Percentiles rank a stretch among this genome's conserved stretches.
Conservation (phyloP, 2,113 vertebrate genomes). For the Zosterops lateralis region DNA sequence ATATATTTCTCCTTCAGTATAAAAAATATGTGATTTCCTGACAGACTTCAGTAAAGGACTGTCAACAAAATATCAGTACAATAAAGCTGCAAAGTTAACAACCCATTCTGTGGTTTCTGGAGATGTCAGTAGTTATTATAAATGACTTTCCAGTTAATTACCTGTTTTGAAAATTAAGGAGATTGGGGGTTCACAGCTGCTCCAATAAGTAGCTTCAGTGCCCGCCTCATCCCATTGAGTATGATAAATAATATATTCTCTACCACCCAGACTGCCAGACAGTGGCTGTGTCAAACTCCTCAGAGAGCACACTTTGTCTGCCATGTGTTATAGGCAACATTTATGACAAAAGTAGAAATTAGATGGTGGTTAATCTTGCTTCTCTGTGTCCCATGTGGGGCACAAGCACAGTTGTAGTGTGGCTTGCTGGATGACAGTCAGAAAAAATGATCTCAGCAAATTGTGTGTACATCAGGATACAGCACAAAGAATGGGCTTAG, state of each 20-base stretch:
- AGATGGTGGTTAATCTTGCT: slow-evolving; percentile 65
- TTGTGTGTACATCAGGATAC: slow-evolving; percentile 8
- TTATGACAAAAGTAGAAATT: slow-evolving; percentile 66
- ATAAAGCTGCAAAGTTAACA: slow-evolving; percentile 59
- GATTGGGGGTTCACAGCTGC: slow-evolving; percentile 73
- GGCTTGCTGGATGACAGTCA: slow-evolving; percentile 49
- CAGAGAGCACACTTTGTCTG: slow-evolving; percentile 69
- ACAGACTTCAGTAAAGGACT: slow-evolving; percentile 27
- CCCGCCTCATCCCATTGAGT: slow-evolving; percentile 64
- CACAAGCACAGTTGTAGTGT: slow-evolving; percentile 28
- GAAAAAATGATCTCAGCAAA: slow-evolving; percentile 60
- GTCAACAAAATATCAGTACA: slow-evolving; percentile 53
- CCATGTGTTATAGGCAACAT: slow-evolving; percentile 68
- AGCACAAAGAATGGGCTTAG: slow-evolving; percentile 30
- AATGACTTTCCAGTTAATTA: slow-evolving; percentile 77
- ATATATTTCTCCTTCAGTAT: background rate
- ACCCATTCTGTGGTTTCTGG: slow-evolving; percentile 56
- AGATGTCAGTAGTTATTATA: slow-evolving; percentile 72
- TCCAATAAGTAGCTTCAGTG: slow-evolving; percentile 62
- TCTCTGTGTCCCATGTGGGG: slow-evolving; percentile 51
- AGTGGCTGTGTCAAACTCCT: slow-evolving; percentile 64
- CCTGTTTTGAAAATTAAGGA: slow-evolving; percentile 73
- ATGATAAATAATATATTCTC: slow-evolving; percentile 75
- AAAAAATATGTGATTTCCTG: background rate
- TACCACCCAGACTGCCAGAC: slow-evolving; percentile 71